Evolutionary conservation across 2,888 invertebrate genomes (phyloP), one percentile per base, ranked within the genome.

Genomic region (Tenthredo notha): DNA sequence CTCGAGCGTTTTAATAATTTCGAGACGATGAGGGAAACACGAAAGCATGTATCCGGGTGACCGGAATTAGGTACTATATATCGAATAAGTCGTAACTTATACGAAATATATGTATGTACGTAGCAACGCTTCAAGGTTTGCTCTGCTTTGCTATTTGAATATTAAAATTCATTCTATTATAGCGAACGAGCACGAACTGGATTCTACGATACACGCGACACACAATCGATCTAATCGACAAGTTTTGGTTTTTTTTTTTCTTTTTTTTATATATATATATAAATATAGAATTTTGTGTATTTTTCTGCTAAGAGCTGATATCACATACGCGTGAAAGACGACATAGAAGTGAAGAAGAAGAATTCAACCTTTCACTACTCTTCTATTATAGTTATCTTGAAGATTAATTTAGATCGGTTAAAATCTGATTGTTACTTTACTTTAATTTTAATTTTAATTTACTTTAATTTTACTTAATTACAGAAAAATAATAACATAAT

Each of bases 211-310:
- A 83, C 50, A 83, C 83, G 67, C 83, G 83, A 83, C 70, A 83
- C 65, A 83, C 47, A 61, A 83, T 83, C 83, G 83, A 83, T 83
- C 83, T 83, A 83, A 83, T 83, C 83, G 83, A 83, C 10, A 33
- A 83, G 67, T 18, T 70, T 83, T 61, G 40, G 40, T 78, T 37
- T 37, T 37, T 37, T 37, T 37, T 37, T 2, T 58, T 4, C 33
- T 33, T 33, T 4, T 33, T 33, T 33, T 33, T 33, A 4, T 33
- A 4, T 33, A 33, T 33, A 58, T 70, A 83, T 83, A 83, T 83
- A 83, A 83, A 83, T 83, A 83, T 83, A 83, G 83, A 83, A 83
- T 83, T 83, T 83, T 83, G 83, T 83, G 83, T 83, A 67, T 83
- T 70, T 70, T 83, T 83, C 47, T 43, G 83, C 83, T 83, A 83